A percentile compares a stretch with the other conserved stretches of the same genome.
Evolutionary conservation across 2,888 invertebrate species (phyloP).

Genomic region (Sesia apiformis): DNA sequence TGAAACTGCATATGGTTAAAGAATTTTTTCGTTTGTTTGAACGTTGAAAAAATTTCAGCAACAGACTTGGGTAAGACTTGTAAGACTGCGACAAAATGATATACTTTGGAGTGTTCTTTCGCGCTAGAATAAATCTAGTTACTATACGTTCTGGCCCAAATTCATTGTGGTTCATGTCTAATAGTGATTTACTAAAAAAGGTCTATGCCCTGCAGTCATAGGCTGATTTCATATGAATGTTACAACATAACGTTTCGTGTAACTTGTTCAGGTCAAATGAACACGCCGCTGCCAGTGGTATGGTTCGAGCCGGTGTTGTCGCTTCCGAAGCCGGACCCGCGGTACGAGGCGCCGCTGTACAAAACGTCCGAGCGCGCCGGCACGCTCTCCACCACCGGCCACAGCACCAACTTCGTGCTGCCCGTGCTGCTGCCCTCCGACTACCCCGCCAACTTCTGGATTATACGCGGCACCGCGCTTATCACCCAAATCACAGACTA

Average conservation of each 20-base stretch:
- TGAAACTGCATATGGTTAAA: too few relatives aligned
- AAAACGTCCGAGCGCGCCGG: slow-evolving; percentile 93
- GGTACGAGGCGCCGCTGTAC: slow-evolving; percentile 87
- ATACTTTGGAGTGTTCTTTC: too few relatives aligned
- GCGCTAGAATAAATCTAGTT: too few relatives aligned
- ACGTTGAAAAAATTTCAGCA: too few relatives aligned
- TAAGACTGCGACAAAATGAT: too few relatives aligned
- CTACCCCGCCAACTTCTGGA: slow-evolving; percentile 85
- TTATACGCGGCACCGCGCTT: slow-evolving; percentile 90
- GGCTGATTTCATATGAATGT: too few relatives aligned
- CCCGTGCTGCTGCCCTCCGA: slow-evolving; percentile 81
- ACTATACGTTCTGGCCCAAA: too few relatives aligned
- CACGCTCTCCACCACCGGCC: slow-evolving; percentile 91
- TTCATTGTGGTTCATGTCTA: too few relatives aligned
- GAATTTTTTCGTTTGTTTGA: too few relatives aligned
- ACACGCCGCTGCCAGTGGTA: slow-evolving; percentile 80
- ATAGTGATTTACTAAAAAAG: too few relatives aligned
- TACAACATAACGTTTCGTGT: neutral
- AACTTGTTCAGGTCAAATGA: slow-evolving; percentile 78
- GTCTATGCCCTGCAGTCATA: too few relatives aligned
- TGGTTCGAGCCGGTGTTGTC: slow-evolving; percentile 78
- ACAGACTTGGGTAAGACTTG: too few relatives aligned
- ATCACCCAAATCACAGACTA: slow-evolving; percentile 87
- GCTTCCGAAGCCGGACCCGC: slow-evolving; percentile 73
- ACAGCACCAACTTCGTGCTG: slow-evolving; percentile 94